These are phyloP conservation scores for Pelusios castaneus DNA, from an alignment of 2,113 vertebrate genomes.

Conservation along the genomic window DNA sequence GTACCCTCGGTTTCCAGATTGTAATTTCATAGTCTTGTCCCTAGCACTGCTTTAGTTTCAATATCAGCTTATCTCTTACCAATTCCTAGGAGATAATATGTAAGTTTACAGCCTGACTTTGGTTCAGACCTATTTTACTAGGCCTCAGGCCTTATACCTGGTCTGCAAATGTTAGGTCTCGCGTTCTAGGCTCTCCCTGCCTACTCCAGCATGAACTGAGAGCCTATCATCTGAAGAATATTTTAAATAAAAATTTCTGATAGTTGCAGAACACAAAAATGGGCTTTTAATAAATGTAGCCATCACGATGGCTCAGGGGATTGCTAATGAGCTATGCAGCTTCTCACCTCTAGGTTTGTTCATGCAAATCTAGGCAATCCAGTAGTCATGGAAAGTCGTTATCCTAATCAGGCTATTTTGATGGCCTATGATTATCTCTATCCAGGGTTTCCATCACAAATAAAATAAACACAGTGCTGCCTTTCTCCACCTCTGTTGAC, in stretches of 20 bases:
- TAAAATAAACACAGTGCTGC: neutral
- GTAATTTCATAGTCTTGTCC: too few species aligned
- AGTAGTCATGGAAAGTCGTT: neutral
- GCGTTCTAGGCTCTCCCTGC: too few species aligned
- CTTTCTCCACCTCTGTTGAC: neutral
- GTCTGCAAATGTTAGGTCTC: too few species aligned
- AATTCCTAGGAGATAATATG: too few species aligned
- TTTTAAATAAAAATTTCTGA: neutral
- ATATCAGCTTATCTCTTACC: too few species aligned
- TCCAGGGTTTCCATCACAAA: neutral
- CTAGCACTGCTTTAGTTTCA: too few species aligned
- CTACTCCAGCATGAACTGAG: neutral
- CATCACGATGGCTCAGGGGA: neutral
- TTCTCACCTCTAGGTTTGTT: constrained; percentile 23
- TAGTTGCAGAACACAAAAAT: constrained; percentile 10
- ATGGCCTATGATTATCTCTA: neutral
- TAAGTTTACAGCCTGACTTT: too few species aligned
- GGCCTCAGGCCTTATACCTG: too few species aligned
- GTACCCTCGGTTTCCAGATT: too few species aligned
- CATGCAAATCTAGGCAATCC: neutral
- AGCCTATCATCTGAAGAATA: neutral
- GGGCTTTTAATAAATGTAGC: neutral
- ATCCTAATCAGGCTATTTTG: neutral
- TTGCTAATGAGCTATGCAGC: neutral
- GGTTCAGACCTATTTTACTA: too few species aligned